Evolutionary conservation across 2,888 invertebrate genomes (phyloP), one percentile per base, ranked within the genome.

Genomic region (Abrostola triplasia): DNA sequence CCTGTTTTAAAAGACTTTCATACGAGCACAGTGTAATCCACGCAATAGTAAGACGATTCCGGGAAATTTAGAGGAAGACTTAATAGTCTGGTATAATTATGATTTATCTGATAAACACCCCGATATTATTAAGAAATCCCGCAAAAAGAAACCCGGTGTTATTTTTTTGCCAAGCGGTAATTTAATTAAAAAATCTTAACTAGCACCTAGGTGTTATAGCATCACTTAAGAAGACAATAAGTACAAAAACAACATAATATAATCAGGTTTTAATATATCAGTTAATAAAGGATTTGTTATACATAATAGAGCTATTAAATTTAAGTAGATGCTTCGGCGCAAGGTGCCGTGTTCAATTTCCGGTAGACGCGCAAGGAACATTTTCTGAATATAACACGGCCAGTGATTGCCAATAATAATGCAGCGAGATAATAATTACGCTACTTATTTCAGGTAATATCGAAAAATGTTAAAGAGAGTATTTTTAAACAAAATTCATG

Each of bases 341-440:
- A 63, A 6, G 40, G 64, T 65, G 51, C 55, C 63, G 13, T 77
- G 66, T 77, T 50, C 68, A 77, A 77, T 77, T 72, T 77, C 76
- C 72, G 75, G 61, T 65, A 65, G 51, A 53, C 44, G 69, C 57
- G 52, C 64, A 70, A 76, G 60, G 50, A 65, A 72, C 55, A 72
- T 65, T 10, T 76, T 72, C 65, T 57, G 60, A 76, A 75, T 72
- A 73, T 12, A 72, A 76, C 73, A 67, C 38, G 66, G n/a, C 42
- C 59, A 49, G 59, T 67, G 63, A 76, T 77, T 69, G 53, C 79
- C 63, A 76, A 59, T 78, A 78, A 77, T 78, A 73, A 77, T 76
- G 59, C 47, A 47, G 51, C 54, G 48, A 24, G 24, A 59, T 72
- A 70, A 68, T 72, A 66, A 78, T 68, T 65, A 69, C 60, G 66